phyloP scores from a whole-genome alignment of 2,797 vertebrate species.

The Pseudochaenichthys georgianus region DNA sequence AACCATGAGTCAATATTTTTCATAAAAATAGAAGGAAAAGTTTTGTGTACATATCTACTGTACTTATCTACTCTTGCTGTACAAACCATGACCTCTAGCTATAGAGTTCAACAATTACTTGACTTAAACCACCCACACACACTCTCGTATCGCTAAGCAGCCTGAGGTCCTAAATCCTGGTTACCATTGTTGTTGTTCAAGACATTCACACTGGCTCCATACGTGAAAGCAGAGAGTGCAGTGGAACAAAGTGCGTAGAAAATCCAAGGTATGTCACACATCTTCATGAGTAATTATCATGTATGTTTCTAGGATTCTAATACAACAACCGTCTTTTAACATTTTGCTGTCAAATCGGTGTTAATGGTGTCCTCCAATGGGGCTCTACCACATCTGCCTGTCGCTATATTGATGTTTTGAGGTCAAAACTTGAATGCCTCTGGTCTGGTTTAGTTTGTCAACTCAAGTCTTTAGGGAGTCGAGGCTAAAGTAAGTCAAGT shows the following conservation, averaged over 20 bases:
- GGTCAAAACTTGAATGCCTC: conserved; percentile 1
- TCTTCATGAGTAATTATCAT: background rate
- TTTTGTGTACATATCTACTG: too few relatives aligned
- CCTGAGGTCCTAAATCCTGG: background rate
- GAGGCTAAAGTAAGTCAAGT: conserved; percentile 12
- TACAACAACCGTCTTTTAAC: background rate
- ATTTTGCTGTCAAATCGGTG: background rate
- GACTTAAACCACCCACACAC: conserved; percentile 9
- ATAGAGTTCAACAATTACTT: background rate
- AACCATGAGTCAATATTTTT: background rate
- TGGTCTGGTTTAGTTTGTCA: conserved; percentile 2
- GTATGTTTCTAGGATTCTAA: background rate
- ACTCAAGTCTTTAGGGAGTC: background rate
- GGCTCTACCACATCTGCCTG: background rate
- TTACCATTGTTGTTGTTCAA: conserved; percentile 1
- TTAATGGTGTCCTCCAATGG: background rate
- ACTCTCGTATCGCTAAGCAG: background rate
- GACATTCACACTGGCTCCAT: background rate
- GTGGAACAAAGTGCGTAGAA: background rate
- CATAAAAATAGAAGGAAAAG: background rate
- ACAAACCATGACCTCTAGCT: conserved; percentile 1
- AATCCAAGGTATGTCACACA: background rate
- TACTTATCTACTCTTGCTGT: background rate
- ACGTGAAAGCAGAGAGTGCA: background rate
- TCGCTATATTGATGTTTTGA: background rate